phyloP scores from a whole-genome alignment of 2,113 vertebrate species.

The Ammodytes marinus region DNA sequence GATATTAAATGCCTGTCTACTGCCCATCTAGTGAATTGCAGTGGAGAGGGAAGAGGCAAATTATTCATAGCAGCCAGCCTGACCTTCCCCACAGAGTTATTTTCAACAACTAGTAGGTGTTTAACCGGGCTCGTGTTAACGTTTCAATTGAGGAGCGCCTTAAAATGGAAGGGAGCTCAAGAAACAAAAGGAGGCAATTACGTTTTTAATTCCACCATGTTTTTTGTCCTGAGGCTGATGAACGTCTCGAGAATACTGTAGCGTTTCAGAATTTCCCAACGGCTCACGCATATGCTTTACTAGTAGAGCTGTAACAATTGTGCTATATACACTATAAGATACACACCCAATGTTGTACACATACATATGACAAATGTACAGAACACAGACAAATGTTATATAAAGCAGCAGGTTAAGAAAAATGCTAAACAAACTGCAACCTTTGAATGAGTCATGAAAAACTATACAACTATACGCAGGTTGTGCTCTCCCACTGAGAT shows the following conservation, averaged over 20 bases:
- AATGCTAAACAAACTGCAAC: conserved; percentile 9
- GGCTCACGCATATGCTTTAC: background rate
- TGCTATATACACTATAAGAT: background rate
- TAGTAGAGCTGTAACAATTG: background rate
- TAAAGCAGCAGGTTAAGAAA: background rate
- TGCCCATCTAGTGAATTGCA: conserved; percentile 54
- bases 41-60: conserved; percentile 27
- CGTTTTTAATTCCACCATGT: conserved; percentile 9
- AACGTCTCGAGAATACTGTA: conserved; percentile 19
- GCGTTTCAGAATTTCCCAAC: conserved; percentile 5
- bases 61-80: conserved; percentile 22
- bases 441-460: conserved; percentile 36
- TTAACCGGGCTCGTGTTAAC: conserved; percentile 33
- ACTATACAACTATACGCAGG: conserved; percentile 12
- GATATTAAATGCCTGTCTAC: conserved; percentile 49
- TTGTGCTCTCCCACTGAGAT: conserved; percentile 27
- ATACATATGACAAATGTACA: conserved; percentile 6
- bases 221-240: conserved; percentile 42
- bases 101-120: conserved; percentile 40
- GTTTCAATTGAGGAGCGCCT: conserved; percentile 25
- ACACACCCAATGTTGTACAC: conserved; percentile 15
- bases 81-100: conserved; percentile 18
- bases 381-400: background rate
- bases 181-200: conserved; percentile 28
- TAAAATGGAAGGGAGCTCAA: conserved; percentile 9